Base-by-base conservation (phyloP, 2,113 vertebrate species). In the Nymphicus hollandicus region DNA sequence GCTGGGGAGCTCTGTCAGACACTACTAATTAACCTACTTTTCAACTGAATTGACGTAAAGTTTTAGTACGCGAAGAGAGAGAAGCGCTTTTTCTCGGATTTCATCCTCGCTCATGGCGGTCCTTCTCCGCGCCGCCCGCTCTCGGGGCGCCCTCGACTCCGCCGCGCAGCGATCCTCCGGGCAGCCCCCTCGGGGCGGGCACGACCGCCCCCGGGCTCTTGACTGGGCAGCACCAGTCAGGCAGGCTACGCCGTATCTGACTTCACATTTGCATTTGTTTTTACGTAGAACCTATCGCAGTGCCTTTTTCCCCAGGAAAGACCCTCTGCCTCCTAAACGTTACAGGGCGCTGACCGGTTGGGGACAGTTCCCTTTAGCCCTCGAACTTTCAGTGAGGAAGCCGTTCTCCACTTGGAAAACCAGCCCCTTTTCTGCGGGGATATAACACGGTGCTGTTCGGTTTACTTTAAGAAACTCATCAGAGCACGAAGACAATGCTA, bases 1-100 rank as follows among this genome's bases (percentile, higher is more conserved):
- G 94, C 96, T n/a, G 89, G 96, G 65, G 86, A 96, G 93, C 94
- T 94, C 95, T 91, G 95, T 88, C 90, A 69, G 91, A 79, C 95
- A 24, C 94, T 95, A 29, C 91, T 97, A 95, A 97, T 98, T 97
- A 98, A 96, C 97, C 97, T 83, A 97, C 96, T 98, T 97, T 97
- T 97, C 95, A 52, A 47, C 81, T 24, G 60, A 43, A 68, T 88
- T 78, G 60, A 61, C 86, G 97, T 92, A 93, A 97, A 97, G 90
- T 97, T 93, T 95, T 79, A 66, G 49, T 77, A 55, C 85, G 50
- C 11, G 19, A 49, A 61, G 47, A 46, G 72, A 68, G 39, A 83
- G 28, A 22, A 20, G 28, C 17, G 9, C 15, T n/a, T 76, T 65
- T 73, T 15, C 49, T n/a, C 15, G 19, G 13, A 24, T 46, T 46